Evolutionary conservation across 1,140 invertebrate species (phyloP), one percentile per base, ranked within the genome.

Genomic region (Halesus radiatus): DNA sequence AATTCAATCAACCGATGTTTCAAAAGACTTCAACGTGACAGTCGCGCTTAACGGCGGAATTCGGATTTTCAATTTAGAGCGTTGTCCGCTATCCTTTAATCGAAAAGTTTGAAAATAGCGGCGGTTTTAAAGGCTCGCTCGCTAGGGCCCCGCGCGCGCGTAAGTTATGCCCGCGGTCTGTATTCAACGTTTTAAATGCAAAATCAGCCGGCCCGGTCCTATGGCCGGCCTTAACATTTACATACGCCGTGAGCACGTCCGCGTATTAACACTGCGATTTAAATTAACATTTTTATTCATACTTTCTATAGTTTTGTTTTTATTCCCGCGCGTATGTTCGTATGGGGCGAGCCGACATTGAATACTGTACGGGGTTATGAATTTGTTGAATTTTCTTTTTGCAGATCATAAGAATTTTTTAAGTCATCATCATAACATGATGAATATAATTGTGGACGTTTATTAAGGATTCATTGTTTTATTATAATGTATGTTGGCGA

Each of bases 221-320:
- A 68, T 16, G 29, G 64, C 13, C 29, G 64, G 32, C 32, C 1
- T 37, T 7, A 37, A 7, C 29, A 68, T 68, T n/a, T 37, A 37
- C 64, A 68, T 68, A 37, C 64, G 29, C 29, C 32, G 29, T 45
- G 32, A 45, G 32, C 64, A 37, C 32, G 64, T 68, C 64, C 32
- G 64, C 64, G 32, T 68, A 68, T 68, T 68, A 68, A 68, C 64
- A 68, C 64, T 37, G 32, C 64, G 64, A 68, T 45, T 68, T 68
- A 45, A 68, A 37, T 45, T 68, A 37, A 45, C 29, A 37, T 45
- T 68, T 68, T 68, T 68, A 68, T 68, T 68, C 64, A 68, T 68
- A 68, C 45, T 45, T 68, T 37, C 32, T n/a, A 45, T 68, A 68
- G 64, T 68, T 68, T 68, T 68, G 10, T 62, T 68, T 45, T 50